phyloP scores from a whole-genome alignment of 1,140 invertebrate species.

The Oryctes rhinoceros region DNA sequence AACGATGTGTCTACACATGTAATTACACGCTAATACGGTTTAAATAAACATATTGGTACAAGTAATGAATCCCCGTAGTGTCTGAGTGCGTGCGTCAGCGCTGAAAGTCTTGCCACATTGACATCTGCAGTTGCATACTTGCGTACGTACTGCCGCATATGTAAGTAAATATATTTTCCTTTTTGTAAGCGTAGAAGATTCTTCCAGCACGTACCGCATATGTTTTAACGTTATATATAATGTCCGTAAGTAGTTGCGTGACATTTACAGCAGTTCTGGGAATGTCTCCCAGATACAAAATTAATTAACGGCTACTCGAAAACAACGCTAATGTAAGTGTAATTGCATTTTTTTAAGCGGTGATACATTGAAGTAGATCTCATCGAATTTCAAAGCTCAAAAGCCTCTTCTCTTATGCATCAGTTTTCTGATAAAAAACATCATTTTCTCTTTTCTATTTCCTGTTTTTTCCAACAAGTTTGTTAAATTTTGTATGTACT shows the following conservation, averaged over 20 bases:
- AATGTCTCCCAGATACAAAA: slow-evolving; percentile 9
- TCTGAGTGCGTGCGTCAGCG: not conserved
- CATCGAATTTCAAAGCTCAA: too few relatives aligned
- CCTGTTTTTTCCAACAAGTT: too few relatives aligned
- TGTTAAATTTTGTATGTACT: too few relatives aligned
- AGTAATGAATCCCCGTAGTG: not conserved
- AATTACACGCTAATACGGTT: slow-evolving; percentile 5
- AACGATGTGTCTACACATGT: not conserved
- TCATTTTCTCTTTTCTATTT: too few relatives aligned
- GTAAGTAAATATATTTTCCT: not conserved
- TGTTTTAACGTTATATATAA: slow-evolving; percentile 2
- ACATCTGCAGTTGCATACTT: not conserved
- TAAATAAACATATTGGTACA: not conserved
- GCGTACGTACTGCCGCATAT: not conserved
- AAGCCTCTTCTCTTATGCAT: too few relatives aligned
- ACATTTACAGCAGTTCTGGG: not conserved
- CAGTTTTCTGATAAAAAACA: too few relatives aligned
- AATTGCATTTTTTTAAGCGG: not conserved
- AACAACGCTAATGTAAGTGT: not conserved
- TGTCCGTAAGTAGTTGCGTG: not conserved
- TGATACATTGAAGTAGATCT: too few relatives aligned
- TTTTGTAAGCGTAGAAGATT: not conserved
- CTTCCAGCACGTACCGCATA: not conserved
- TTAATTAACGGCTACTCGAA: not conserved
- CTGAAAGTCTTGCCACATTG: not conserved